Evolutionary conservation across 2,797 vertebrate species (phyloP), one percentile per base, ranked within the genome.

Genomic region (Parambassis ranga): DNA sequence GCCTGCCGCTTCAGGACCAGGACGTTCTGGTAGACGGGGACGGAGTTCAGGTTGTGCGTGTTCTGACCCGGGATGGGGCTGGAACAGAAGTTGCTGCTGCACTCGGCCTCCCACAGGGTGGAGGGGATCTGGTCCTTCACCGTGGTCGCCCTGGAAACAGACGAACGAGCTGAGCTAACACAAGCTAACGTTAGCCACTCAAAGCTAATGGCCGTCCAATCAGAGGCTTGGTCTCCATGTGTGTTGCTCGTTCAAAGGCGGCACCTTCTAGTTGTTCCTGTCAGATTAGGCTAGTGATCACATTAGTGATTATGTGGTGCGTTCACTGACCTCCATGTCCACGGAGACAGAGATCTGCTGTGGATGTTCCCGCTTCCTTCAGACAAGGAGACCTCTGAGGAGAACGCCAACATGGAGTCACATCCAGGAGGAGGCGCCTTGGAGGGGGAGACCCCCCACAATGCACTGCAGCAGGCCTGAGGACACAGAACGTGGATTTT

Each of bases 251-350:
- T n/a, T n/a, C n/a, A n/a, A n/a, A n/a, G n/a, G n/a, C n/a, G n/a
- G n/a, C n/a, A n/a, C n/a, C n/a, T n/a, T n/a, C n/a, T n/a, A n/a
- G n/a, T n/a, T n/a, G n/a, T n/a, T n/a, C n/a, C n/a, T n/a, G 4
- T 3, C 22, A 6, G 22, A 4, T 22, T 22, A 22, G 5, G 22
- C 4, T 5, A 3, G 6, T 22, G 3, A 4, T 18, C 41, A 27
- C 0, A n/a, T 43, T 23, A 27, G 14, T 27, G 3, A 32, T 22
- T 22, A 13, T 32, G 23, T 49, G 8, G 26, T 9, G 10, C 15
- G 47, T 19, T 57, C 20, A 26, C 87, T 82, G 22, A 93, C 91
- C 33, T 91, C 92, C 91, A 93, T 8, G 7, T 87, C 92, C 92
- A 93, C 0, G 88, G 65, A 3, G 90, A 91, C 43, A 93, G 66